Percentiles rank a stretch among this genome's conserved stretches.
These are phyloP conservation scores for Parapristionchus giblindavisi DNA, from an alignment of 2,888 invertebrate species.

Conservation along the genomic window DNA sequence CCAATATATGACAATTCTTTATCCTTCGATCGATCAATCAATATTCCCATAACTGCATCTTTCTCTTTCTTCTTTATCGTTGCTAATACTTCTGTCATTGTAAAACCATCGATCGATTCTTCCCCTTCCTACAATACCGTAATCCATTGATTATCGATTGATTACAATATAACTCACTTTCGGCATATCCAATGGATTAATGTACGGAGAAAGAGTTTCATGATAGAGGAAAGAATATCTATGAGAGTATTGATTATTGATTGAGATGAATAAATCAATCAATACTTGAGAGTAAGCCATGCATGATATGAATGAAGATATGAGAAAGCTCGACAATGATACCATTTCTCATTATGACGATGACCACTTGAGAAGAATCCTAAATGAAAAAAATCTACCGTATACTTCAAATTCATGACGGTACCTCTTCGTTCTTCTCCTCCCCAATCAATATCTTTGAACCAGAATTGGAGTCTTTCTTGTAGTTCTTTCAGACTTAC, in stretches of 20 bases:
- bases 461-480: constrained; percentile 18
- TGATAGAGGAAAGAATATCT: constrained; percentile 24
- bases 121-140: not conserved
- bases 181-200: not conserved
- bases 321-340: constrained; percentile 8
- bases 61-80: constrained; percentile 15
- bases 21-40: constrained; percentile 14
- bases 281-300: constrained; percentile 20
- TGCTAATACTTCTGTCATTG: constrained; percentile 7
- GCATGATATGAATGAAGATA: constrained; percentile 29
- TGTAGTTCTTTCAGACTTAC: constrained; percentile 25
- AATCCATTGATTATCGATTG: not conserved
- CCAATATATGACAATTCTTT: constrained; percentile 1
- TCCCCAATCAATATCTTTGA: constrained; percentile 26
- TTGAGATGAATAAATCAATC: not conserved
- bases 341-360: constrained; percentile 5
- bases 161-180: not conserved
- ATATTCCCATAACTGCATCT: constrained; percentile 18
- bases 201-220: constrained; percentile 1
- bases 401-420: too few species aligned
- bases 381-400: too few species aligned
- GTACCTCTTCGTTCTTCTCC: not conserved
- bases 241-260: not conserved
- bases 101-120: constrained; percentile 16
- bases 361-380: constrained; percentile 4